phyloP scores from a whole-genome alignment of 1,140 invertebrate genomes.

The Acromyrmex heyeri region DNA sequence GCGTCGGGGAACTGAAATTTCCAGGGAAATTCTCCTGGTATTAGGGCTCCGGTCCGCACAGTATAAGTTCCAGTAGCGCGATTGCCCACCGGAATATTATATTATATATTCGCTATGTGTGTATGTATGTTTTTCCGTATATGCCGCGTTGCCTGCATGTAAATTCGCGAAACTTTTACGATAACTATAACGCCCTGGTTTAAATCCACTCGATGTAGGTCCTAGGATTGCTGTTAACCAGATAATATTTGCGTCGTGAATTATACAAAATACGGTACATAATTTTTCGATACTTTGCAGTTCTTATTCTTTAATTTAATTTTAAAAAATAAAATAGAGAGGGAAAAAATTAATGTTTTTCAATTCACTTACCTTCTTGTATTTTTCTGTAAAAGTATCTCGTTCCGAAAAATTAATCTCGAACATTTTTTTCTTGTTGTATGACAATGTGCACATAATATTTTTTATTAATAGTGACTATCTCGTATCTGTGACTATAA shows the following conservation, averaged over 20 bases:
- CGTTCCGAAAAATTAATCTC: not conserved
- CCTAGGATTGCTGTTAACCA: constrained; percentile 27
- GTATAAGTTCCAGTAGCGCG: constrained; percentile 36
- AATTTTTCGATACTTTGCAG: not conserved
- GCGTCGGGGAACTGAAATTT: constrained; percentile 28
- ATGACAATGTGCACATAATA: constrained; percentile 4
- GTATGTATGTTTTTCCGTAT: not conserved
- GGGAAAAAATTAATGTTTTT: too few relatives aligned
- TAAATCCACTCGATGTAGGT: not conserved
- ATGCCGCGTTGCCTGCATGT: not conserved
- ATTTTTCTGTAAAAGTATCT: too few relatives aligned
- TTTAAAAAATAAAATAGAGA: too few relatives aligned
- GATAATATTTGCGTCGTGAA: not conserved
- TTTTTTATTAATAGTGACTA: not conserved
- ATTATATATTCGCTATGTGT: constrained; percentile 16
- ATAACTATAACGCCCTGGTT: constrained; percentile 33
- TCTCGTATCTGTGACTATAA: not conserved
- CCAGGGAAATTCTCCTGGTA: constrained; percentile 26
- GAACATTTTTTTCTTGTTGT: not conserved
- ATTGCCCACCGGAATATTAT: constrained; percentile 57
- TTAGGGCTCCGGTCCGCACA: constrained; percentile 19
- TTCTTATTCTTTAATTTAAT: not conserved
- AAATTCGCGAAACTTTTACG: constrained; percentile 47
- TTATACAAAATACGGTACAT: not conserved
- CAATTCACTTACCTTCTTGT: too few relatives aligned